These are phyloP conservation scores for Nephrotoma guestfalica DNA, from an alignment of 2,888 invertebrate genomes.

Conservation along the genomic window DNA sequence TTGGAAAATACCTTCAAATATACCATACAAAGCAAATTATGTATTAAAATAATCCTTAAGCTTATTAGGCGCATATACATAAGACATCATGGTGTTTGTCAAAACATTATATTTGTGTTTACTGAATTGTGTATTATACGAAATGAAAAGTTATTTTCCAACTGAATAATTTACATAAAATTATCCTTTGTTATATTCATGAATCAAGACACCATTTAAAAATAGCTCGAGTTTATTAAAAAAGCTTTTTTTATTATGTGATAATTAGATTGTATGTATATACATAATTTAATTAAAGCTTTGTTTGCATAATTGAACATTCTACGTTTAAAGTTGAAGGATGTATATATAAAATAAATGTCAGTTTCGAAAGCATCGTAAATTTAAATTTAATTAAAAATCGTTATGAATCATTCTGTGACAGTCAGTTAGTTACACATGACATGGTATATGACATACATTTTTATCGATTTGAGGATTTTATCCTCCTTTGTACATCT, in stretches of 20 bases:
- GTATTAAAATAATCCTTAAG: not conserved
- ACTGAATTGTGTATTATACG: not conserved
- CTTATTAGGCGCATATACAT: not conserved
- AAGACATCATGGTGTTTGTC: not conserved
- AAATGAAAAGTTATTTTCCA: not conserved
- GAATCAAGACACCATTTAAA: not conserved
- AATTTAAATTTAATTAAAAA: not conserved
- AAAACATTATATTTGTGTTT: not conserved
- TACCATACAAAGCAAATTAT: not conserved
- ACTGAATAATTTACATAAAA: not conserved
- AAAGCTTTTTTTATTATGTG: not conserved
- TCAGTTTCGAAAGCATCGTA: not conserved
- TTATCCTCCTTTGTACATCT: too few relatives aligned
- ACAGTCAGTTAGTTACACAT: not conserved
- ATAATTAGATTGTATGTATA: not conserved
- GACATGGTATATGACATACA: too few relatives aligned
- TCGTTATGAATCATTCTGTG: not conserved
- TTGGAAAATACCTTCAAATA: not conserved
- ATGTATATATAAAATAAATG: not conserved
- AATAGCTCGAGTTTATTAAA: not conserved
- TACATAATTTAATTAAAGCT: not conserved
- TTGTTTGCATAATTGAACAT: not conserved
- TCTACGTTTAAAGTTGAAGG: not conserved
- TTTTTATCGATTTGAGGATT: too few relatives aligned
- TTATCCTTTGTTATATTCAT: not conserved